These are phyloP conservation scores for Sipha maydis DNA, from an alignment of 2,888 invertebrate genomes.

Conservation along the genomic window DNA sequence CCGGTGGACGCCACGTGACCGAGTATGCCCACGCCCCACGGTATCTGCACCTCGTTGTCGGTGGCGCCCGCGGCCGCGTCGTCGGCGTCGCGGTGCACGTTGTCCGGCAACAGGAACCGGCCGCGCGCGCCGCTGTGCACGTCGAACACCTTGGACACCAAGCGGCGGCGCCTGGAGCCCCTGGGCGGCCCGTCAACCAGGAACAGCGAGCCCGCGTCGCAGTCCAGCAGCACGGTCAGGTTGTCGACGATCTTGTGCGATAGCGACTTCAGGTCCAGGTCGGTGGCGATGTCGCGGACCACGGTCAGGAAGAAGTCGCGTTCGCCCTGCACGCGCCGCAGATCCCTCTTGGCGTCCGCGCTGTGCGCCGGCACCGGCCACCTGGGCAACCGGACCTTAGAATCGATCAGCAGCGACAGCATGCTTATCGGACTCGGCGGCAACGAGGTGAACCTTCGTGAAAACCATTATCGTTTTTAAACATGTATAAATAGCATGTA, in stretches of 20 bases:
- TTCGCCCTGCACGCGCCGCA: slow-evolving; percentile 67
- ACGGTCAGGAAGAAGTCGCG: slow-evolving; percentile 70
- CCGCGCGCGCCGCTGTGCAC: slow-evolving; percentile 69
- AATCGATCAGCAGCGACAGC: slow-evolving; percentile 70
- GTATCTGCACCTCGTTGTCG: slow-evolving; percentile 69
- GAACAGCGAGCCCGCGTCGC: slow-evolving; percentile 70
- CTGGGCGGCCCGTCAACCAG: slow-evolving; percentile 69
- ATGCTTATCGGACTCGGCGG: slow-evolving; percentile 70
- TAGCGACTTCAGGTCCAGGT: slow-evolving; percentile 69
- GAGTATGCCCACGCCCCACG: slow-evolving; percentile 70
- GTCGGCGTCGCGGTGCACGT: not conserved
- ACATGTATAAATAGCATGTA: too few species aligned
- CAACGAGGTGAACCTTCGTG: slow-evolving; percentile 68
- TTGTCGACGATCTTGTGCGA: slow-evolving; percentile 70
- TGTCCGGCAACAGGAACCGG: slow-evolving; percentile 67
- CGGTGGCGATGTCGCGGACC: slow-evolving; percentile 71
- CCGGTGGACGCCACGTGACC: slow-evolving; percentile 70
- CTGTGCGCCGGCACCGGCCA: slow-evolving; percentile 68
- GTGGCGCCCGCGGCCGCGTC: slow-evolving; percentile 25
- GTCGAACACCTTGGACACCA: slow-evolving; percentile 71
- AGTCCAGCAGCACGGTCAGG: slow-evolving; percentile 69
- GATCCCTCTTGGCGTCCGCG: slow-evolving; percentile 68
- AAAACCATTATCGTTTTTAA: too few species aligned
- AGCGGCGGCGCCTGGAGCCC: slow-evolving; percentile 65
- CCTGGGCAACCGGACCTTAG: slow-evolving; percentile 69